Evolutionary conservation across 2,113 vertebrate genomes (phyloP), one percentile per base, ranked within the genome.

Genomic region (Otocyon megalotis): DNA sequence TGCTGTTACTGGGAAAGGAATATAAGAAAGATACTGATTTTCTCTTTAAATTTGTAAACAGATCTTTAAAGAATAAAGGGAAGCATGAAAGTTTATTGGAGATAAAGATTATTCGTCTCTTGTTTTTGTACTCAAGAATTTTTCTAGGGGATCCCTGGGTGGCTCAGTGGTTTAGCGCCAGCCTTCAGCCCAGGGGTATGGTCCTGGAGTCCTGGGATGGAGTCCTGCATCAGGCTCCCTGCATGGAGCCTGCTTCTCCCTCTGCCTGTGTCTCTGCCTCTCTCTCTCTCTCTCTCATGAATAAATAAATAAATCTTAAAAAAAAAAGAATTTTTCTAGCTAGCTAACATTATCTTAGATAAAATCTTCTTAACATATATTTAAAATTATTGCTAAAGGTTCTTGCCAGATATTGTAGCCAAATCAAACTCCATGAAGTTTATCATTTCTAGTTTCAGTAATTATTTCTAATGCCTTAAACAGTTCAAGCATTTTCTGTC

Each of bases 101-200:
- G 19, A 17, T 87, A 22, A 97, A 89, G 28, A 8, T 90, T 87
- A 58, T 93, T 95, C 94, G 15, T 32, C 53, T 92, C 13, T 94
- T 81, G 30, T 20, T 95, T 93, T 92, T 77, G 71, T 93, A 67
- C 79, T 88, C 28, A 96, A 65, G 14, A 93, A 63, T 89, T 93
- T 92, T 93, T 82, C 83, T 4, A 80, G 53, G n/a, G 43, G 43
- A 43, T 43, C 43, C 43, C 43, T 43, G 43, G 43, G 43, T 43
- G 43, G 7, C 43, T 43, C 43, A 43, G 43, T 43, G 43, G 43
- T 43, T 43, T 43, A 43, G 43, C 43, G 1, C 43, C 43, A 43
- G 43, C 43, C 43, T 43, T 43, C 43, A 43, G 43, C 43, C 43
- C 43, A 43, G 43, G 43, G 6, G 43, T 43, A 43, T 43, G 43